Evolutionary conservation across 2,888 invertebrate species (phyloP).

Genomic region (Drymonia ruficornis): DNA sequence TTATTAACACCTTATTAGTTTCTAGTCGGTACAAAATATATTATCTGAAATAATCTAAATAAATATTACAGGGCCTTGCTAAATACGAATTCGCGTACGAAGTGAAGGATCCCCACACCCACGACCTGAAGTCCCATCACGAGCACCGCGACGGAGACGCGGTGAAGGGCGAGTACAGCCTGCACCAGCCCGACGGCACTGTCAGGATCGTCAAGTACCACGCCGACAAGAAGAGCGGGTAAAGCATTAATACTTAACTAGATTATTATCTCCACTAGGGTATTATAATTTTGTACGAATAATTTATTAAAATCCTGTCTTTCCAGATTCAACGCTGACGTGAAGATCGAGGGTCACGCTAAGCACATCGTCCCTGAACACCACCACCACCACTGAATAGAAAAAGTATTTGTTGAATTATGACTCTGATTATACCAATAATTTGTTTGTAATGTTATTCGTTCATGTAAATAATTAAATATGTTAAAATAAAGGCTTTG

Average conservation of each 20-base stretch:
- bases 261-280: too few species aligned
- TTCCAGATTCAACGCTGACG: conserved; percentile 16
- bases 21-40: background rate
- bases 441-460: background rate
- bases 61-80: conserved; percentile 60
- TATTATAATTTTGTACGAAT: background rate
- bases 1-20: background rate
- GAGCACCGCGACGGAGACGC: conserved; percentile 82
- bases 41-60: too few species aligned
- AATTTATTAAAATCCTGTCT: background rate
- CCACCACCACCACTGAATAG: conserved; percentile 13
- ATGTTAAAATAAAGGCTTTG: background rate
- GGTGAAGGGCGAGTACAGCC: conserved; percentile 82
- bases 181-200: conserved; percentile 70
- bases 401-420: background rate
- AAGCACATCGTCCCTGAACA: conserved; percentile 24
- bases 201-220: conserved; percentile 45
- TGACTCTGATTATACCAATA: too few species aligned
- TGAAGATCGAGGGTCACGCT: conserved; percentile 21
- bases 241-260: background rate
- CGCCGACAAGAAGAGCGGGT: conserved; percentile 33
- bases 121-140: conserved; percentile 80
- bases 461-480: conserved; percentile 1
- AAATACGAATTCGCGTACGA: conserved; percentile 81
- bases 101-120: conserved; percentile 79